Evolutionary conservation across 1,140 invertebrate species (phyloP), one percentile per base, ranked within the genome.

Genomic region (Amphibalanus amphitrite): DNA sequence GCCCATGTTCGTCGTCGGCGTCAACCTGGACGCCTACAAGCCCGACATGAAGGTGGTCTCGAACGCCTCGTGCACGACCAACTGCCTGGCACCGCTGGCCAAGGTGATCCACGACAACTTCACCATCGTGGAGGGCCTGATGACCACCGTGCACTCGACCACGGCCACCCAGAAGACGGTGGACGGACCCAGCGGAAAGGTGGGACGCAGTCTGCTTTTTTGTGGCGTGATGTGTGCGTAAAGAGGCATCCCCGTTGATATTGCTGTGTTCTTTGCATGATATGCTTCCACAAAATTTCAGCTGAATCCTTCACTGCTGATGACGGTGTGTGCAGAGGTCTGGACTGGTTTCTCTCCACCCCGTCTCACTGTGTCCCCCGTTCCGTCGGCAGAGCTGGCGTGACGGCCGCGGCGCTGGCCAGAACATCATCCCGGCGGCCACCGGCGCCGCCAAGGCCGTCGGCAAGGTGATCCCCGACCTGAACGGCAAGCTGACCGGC

Each of bases 361-460:
- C 33, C 15, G 15, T 15, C 33, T 20, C 17, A 20, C 47, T 20
- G 47, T 59, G 13, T 23, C 13, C 10, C n/a, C n/a, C 20, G 47
- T 59, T 59, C n/a, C n/a, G n/a, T n/a, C n/a, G n/a, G 17, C 47
- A 59, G 47, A 59, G 90, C 75, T 99, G 96, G 96, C 86, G 97
- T 77, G 95, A 96, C 83, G 96, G 97, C 23, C 90, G 97, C 84
- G 94, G 93, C 77, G 95, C 95, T 74, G 87, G 86, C 68, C 92
- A 93, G 78, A 99, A 99, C 80, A 98, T 99, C 79, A 98, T 99
- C 78, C 97, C 97, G 26, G 92, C 96, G 28, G 85, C 93, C 3
- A 99, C 97, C 77, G 97, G 97, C 73, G 97, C 97, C 71, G 97
- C 97, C 73, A 98, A 98, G 80, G 95, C 97, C 79, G 95, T 99